Evolutionary conservation across 2,113 vertebrate species (phyloP).

Genomic region (Etheostoma spectabile): DNA sequence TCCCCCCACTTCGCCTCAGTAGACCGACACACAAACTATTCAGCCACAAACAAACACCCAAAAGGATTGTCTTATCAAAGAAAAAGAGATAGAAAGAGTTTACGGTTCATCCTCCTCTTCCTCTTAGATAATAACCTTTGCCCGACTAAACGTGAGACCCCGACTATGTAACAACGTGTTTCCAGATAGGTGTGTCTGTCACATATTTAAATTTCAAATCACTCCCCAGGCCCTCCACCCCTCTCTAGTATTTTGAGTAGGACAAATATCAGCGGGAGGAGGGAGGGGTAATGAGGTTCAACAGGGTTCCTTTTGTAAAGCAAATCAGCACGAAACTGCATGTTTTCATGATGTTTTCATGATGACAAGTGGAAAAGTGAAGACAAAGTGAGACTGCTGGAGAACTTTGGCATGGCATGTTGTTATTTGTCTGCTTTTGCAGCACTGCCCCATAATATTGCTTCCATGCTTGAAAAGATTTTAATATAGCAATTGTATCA

Average conservation of each 20-base stretch:
- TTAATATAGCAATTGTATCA: neutral
- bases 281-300: conserved; percentile 38
- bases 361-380: neutral
- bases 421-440: neutral
- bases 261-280: conserved; percentile 64
- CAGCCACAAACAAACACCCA: neutral
- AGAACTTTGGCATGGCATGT: neutral
- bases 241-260: conserved; percentile 32
- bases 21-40: no score
- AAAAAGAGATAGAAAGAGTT: neutral
- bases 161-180: neutral
- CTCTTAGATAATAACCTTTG: neutral
- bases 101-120: neutral
- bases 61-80: neutral
- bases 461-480: neutral
- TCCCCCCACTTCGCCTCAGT: no score
- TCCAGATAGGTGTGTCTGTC: conserved; percentile 40
- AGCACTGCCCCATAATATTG: no score
- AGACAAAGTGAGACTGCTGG: neutral
- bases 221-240: conserved; percentile 17
- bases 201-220: conserved; percentile 48
- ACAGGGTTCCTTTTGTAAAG: conserved; percentile 31
- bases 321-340: conserved; percentile 40
- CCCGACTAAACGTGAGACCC: conserved; percentile 16
- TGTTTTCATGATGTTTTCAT: conserved; percentile 27